Evolutionary conservation across 2,797 vertebrate genomes (phyloP).

Genomic region (Acanthopagrus latus): DNA sequence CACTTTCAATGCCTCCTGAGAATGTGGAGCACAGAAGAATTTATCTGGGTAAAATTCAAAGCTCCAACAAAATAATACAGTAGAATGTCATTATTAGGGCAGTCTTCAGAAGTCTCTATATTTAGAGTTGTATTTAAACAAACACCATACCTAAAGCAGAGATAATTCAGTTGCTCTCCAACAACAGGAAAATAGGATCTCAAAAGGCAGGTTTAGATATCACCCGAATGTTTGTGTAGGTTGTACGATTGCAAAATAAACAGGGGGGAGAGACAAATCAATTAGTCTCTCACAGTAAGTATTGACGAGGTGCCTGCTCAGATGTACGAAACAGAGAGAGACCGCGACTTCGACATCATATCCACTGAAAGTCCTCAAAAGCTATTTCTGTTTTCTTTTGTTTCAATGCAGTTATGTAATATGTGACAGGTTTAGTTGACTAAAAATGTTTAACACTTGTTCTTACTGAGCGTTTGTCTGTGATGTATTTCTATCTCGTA

Average conservation of each 20-base stretch:
- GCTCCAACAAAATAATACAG: slow-evolving; percentile 12
- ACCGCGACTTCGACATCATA: neutral
- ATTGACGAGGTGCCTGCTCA: neutral
- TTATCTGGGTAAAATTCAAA: slow-evolving; percentile 34
- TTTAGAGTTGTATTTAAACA: slow-evolving; percentile 11
- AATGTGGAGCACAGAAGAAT: slow-evolving; percentile 16
- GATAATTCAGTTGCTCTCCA: neutral
- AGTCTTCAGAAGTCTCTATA: neutral
- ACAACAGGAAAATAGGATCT: slow-evolving; percentile 12
- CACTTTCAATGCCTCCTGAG: slow-evolving; percentile 4
- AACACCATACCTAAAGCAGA: neutral
- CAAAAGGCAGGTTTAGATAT: slow-evolving; percentile 1
- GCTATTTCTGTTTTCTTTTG: neutral
- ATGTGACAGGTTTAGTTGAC: neutral
- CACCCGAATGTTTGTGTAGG: too few species aligned
- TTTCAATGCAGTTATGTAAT: neutral
- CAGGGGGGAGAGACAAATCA: too few species aligned
- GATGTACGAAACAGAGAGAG: neutral
- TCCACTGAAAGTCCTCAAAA: neutral
- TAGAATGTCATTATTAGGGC: neutral
- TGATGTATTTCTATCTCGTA: neutral
- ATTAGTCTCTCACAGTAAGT: slow-evolving; percentile 5
- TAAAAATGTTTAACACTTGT: neutral
- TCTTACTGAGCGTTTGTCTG: neutral
- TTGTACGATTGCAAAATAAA: neutral